Conservation (phyloP, 2,888 invertebrate species). For the Gymnocheta viridis region DNA sequence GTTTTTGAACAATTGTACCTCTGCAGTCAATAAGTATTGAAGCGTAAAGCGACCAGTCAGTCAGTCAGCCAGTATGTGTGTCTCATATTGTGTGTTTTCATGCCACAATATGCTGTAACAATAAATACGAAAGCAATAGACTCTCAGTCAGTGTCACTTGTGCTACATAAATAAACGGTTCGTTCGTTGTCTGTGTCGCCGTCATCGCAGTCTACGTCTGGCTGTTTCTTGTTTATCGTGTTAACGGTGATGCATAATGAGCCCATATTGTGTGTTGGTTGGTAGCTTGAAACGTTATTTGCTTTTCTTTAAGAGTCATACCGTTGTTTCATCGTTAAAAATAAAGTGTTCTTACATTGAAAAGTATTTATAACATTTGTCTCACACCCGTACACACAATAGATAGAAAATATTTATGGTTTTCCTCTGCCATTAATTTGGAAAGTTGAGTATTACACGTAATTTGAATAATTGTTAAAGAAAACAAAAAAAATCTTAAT, state of each 20-base stretch:
- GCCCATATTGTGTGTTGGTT: conserved; percentile 42
- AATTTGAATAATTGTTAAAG: background rate
- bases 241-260: conserved; percentile 44
- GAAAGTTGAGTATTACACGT: conserved; percentile 18
- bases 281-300: conserved; percentile 25
- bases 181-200: conserved; percentile 48
- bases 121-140: conserved; percentile 36
- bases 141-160: conserved; percentile 60
- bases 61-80: background rate
- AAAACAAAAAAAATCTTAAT: background rate
- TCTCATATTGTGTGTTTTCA: conserved; percentile 3
- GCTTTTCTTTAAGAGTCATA: background rate
- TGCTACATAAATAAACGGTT: conserved; percentile 62
- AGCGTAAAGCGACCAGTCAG: conserved; percentile 33
- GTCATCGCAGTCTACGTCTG: conserved; percentile 24
- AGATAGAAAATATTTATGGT: background rate
- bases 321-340: conserved; percentile 9
- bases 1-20: conserved; percentile 22
- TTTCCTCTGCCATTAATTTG: background rate
- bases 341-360: conserved; percentile 11
- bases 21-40: conserved; percentile 28
- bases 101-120: conserved; percentile 58
- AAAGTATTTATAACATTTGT: conserved; percentile 19
- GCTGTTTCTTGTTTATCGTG: conserved; percentile 24
- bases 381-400: background rate